phyloP scores from a whole-genome alignment of 2,888 invertebrate genomes.

The Lasius platythorax region DNA sequence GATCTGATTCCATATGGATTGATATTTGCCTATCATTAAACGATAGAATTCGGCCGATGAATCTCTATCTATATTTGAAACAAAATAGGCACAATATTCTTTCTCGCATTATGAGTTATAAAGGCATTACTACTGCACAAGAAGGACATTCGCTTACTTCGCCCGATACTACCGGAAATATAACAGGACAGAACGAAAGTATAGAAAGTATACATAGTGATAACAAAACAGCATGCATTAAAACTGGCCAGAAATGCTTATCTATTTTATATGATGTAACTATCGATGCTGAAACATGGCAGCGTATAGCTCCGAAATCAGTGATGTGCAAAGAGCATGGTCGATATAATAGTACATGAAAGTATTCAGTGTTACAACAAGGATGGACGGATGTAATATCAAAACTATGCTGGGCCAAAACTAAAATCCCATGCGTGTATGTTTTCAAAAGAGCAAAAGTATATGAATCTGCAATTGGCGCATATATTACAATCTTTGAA shows the following conservation, averaged over 20 bases:
- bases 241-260: no score
- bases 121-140: not conserved
- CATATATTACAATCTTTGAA: not conserved
- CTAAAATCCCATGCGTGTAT: constrained; percentile 10
- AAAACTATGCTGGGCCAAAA: not conserved
- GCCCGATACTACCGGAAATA: not conserved
- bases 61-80: not conserved
- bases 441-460: not conserved
- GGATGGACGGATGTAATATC: constrained; percentile 7
- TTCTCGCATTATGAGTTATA: not conserved
- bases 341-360: not conserved
- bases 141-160: not conserved
- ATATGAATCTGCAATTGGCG: not conserved
- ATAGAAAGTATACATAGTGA: not conserved
- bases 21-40: not conserved
- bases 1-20: not conserved
- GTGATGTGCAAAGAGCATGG: not conserved
- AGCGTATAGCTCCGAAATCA: not conserved
- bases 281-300: constrained; percentile 4
- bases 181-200: not conserved
- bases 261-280: not conserved
- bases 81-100: not conserved
- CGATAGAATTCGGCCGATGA: not conserved
- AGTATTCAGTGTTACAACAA: not conserved
- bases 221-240: not conserved